Evolutionary conservation across 1,140 invertebrate species (phyloP).

Genomic region (Papilio machaon): DNA sequence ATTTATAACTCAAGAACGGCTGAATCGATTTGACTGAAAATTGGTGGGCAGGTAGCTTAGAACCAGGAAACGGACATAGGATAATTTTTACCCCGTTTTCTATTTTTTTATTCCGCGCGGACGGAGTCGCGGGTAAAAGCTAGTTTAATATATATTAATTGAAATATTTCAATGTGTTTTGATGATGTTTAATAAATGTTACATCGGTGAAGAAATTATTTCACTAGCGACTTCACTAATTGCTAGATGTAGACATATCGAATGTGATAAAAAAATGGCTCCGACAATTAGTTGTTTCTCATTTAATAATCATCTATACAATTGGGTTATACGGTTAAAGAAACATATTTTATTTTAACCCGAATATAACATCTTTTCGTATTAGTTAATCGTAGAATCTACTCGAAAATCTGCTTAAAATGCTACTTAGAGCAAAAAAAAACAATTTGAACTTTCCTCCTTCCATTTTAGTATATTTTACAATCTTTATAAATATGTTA

Average conservation of each 20-base stretch:
- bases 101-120: no score
- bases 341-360: neutral
- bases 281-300: constrained; percentile 1
- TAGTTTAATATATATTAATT: neutral
- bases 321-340: constrained; percentile 14
- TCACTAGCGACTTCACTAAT: neutral
- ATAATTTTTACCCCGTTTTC: no score
- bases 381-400: neutral
- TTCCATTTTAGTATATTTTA: constrained; percentile 14
- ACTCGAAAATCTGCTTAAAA: neutral
- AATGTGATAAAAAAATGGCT: neutral
- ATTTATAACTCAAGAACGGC: no score
- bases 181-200: neutral
- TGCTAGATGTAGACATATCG: neutral
- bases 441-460: neutral
- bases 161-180: neutral
- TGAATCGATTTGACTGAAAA: no score
- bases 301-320: neutral
- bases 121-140: no score
- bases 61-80: no score
- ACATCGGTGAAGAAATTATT: neutral
- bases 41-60: no score
- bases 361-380: neutral
- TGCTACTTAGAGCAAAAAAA: neutral
- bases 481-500: constrained; percentile 44